Base-by-base conservation (phyloP, 1,140 invertebrate genomes). In the Lineus longissimus region DNA sequence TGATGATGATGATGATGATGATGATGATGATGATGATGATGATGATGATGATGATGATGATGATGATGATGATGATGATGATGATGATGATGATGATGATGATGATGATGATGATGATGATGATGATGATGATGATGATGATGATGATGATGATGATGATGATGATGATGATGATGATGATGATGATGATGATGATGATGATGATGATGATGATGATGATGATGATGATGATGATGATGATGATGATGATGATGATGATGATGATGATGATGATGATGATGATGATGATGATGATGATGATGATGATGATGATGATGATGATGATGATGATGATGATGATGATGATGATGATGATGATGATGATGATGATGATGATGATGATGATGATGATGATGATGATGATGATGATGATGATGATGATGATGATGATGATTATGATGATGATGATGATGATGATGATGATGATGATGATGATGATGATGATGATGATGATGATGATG, bases 1-100 rank as follows among this genome's bases (percentile, higher is more conserved):
- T 36, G 0, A 43, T 70, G 17, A 63, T 41, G 1, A 65, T 66
- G 2, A 55, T 62, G 19, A 67, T 74, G 11, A 66, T 63, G 55
- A 73, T 70, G 0, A 66, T 70, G 33, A 29, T 74, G 1, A 57
- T 31, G 0, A 67, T 64, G 4, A 62, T 76, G 17, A 70, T 66
- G 7, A 43, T 76, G 11, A 41, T 62, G 7, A 74, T 72, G 40
- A 61, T 61, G 0, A 67, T 74, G 64, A 69, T 70, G 0, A 68
- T 73, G 25, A 69, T 19, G 63, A 76, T 51, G 75, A 65, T 2
- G 73, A 72, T 62, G 59, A 54, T 2, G 40, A 62, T 2, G 58
- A 60, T 41, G 67, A 64, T 7, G 62, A 69, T 27, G 64, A 59
- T 6, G 69, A 68, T 33, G 67, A 68, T 6, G 33, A 67, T 22